phyloP scores from a whole-genome alignment of 2,113 vertebrate genomes.

The Apodemus sylvaticus region DNA sequence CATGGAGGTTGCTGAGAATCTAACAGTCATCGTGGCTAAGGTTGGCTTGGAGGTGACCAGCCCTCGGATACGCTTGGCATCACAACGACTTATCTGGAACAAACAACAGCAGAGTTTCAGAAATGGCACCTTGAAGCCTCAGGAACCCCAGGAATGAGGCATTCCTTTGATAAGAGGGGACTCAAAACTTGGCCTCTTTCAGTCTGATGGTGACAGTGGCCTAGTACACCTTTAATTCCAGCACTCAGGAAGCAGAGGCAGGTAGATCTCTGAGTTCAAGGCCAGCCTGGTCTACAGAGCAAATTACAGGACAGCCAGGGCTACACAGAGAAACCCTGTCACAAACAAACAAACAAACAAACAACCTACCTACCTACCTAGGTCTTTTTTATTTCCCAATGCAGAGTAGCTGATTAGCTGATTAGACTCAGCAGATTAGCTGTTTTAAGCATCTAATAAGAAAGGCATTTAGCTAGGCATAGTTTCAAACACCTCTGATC shows the following conservation, averaged over 20 bases:
- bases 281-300: background rate
- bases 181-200: background rate
- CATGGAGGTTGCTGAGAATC: constrained; percentile 92
- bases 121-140: background rate
- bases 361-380: background rate
- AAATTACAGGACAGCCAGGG: background rate
- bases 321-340: background rate
- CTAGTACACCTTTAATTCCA: too few species aligned
- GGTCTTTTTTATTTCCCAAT: background rate
- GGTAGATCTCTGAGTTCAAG: background rate
- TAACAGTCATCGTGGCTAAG: constrained; percentile 92
- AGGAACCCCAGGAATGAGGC: background rate
- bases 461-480: background rate
- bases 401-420: too few species aligned
- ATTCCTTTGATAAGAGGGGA: background rate
- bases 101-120: constrained; percentile 35
- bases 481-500: background rate
- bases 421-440: background rate
- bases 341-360: background rate
- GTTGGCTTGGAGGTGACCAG: constrained; percentile 90
- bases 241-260: background rate
- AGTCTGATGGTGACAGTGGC: background rate
- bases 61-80: constrained; percentile 91
- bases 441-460: background rate
- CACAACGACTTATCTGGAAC: constrained; percentile 93